Evolutionary conservation across 2,888 invertebrate genomes (phyloP).

Genomic region (Autographa gamma): DNA sequence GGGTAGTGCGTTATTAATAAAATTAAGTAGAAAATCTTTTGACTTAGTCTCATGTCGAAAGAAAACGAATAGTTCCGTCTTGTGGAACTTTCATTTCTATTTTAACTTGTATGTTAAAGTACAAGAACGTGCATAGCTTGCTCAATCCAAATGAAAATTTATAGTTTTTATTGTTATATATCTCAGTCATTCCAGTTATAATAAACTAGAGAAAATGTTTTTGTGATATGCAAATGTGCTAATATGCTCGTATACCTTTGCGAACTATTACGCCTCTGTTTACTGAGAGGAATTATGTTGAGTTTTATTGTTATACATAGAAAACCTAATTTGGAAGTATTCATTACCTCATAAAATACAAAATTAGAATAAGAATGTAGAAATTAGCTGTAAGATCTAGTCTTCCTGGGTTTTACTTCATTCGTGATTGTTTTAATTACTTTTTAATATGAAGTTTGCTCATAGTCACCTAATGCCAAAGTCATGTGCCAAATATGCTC

Average conservation of each 20-base stretch:
- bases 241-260: slow-evolving; percentile 43
- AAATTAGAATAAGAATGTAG: slow-evolving; percentile 34
- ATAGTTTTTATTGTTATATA: slow-evolving; percentile 24
- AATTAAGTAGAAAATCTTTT: slow-evolving; percentile 18
- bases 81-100: slow-evolving; percentile 27
- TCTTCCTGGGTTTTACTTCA: slow-evolving; percentile 49
- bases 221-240: slow-evolving; percentile 54
- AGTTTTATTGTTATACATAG: slow-evolving; percentile 46
- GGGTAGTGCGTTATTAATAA: slow-evolving; percentile 78
- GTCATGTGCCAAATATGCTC: slow-evolving; percentile 60
- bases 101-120: slow-evolving; percentile 19
- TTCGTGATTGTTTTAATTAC: slow-evolving; percentile 31
- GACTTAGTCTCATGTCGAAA: slow-evolving; percentile 33
- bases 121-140: slow-evolving; percentile 22
- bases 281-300: slow-evolving; percentile 12
- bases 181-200: slow-evolving; percentile 53
- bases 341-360: slow-evolving; percentile 50
- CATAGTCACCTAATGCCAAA: slow-evolving; percentile 51
- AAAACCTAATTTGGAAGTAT: slow-evolving; percentile 40
- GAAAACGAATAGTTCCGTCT: slow-evolving; percentile 29
- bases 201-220: slow-evolving; percentile 42
- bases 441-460: slow-evolving; percentile 39
- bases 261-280: slow-evolving; percentile 10
- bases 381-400: slow-evolving; percentile 32
- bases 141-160: slow-evolving; percentile 21